Percentiles rank a stretch among this genome's conserved stretches.
Evolutionary conservation across 2,888 invertebrate genomes (phyloP).

Genomic region (Stenotaenia linearis): DNA sequence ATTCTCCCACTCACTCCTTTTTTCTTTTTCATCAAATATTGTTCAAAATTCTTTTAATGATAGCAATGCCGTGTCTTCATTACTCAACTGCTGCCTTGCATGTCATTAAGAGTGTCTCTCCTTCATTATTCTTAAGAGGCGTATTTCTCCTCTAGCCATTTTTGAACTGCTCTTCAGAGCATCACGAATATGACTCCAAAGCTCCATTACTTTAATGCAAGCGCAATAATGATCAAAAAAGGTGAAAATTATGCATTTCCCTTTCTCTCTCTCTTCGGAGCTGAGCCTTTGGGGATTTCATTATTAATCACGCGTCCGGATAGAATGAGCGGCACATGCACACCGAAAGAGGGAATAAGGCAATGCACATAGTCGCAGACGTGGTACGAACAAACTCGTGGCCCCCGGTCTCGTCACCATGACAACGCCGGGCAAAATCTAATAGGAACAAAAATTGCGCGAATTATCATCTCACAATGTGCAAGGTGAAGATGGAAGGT

Average conservation of each 20-base stretch:
- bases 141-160: conserved; percentile 31
- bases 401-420: conserved; percentile 22
- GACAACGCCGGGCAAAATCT: conserved; percentile 29
- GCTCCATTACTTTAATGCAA: conserved; percentile 32
- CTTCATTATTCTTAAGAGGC: conserved; percentile 32
- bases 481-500: neutral
- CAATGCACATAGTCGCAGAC: neutral
- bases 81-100: conserved; percentile 13
- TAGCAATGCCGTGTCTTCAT: conserved; percentile 27
- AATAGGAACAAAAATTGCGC: conserved; percentile 29
- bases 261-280: conserved; percentile 16
- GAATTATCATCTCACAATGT: conserved; percentile 27
- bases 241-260: conserved; percentile 32
- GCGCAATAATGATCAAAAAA: conserved; percentile 32
- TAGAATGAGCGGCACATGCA: conserved; percentile 9
- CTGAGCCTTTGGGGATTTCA: conserved; percentile 28
- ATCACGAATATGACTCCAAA: conserved; percentile 28
- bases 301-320: conserved; percentile 31
- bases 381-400: neutral
- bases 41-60: conserved; percentile 31
- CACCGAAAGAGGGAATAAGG: neutral
- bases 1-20: neutral
- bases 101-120: conserved; percentile 30
- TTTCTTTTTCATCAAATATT: conserved; percentile 31
- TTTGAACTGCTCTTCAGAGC: conserved; percentile 30